Conservation (phyloP, 2,888 invertebrate genomes). For the Candidula unifasciata region DNA sequence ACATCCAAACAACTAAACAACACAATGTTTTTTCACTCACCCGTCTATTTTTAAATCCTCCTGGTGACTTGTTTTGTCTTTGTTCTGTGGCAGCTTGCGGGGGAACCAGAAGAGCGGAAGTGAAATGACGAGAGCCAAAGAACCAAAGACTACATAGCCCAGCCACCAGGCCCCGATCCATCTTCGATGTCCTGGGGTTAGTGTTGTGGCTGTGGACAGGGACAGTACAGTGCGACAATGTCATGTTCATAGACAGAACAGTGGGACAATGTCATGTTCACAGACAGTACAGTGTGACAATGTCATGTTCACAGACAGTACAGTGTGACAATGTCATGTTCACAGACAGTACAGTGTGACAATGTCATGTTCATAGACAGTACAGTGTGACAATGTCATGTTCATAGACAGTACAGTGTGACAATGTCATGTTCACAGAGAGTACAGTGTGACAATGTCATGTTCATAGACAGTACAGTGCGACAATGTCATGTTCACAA, state of each 20-base stretch:
- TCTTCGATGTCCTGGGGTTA: constrained; percentile 60
- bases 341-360: background rate
- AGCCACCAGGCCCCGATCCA: constrained; percentile 70
- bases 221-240: background rate
- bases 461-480: background rate
- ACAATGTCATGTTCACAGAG: background rate
- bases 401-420: background rate
- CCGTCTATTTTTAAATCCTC: background rate
- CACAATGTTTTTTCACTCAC: background rate
- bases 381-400: no score
- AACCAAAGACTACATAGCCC: constrained; percentile 61
- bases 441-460: no score
- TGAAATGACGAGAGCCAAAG: constrained; percentile 40
- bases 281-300: background rate
- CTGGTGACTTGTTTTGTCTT: background rate
- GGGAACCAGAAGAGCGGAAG: constrained; percentile 12
- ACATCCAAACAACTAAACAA: no score
- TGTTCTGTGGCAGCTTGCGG: background rate
- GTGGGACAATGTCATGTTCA: background rate
- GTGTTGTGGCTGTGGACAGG: constrained; percentile 42
- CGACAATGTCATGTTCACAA: no score
- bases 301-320: background rate
- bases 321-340: no score
- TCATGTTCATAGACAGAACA: background rate
- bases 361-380: background rate